Conservation (phyloP, 1,140 invertebrate species). For the Tetramorium alpestre region DNA sequence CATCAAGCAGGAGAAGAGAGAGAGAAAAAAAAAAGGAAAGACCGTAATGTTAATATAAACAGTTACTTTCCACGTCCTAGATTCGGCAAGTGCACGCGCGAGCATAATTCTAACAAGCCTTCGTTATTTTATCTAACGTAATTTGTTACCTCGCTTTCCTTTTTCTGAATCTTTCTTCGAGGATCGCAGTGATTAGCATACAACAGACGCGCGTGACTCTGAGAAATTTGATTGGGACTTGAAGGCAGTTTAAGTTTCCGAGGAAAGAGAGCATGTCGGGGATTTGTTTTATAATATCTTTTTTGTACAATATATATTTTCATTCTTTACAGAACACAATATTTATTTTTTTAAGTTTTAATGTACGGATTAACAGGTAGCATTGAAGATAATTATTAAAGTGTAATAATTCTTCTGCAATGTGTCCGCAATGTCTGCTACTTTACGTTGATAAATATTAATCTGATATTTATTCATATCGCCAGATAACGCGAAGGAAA, state of each 20-base stretch:
- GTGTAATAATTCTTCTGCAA: neutral
- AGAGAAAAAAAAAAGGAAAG: neutral
- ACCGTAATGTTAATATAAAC: slow-evolving; percentile 47
- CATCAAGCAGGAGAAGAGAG: neutral
- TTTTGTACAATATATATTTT: neutral
- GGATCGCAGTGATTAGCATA: neutral
- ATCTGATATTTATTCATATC: slow-evolving; percentile 3
- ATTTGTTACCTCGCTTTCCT: neutral
- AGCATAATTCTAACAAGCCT: neutral
- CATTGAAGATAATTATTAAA: neutral
- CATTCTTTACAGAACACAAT: neutral
- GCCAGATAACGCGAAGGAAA: neutral
- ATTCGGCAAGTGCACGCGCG: slow-evolving; percentile 18
- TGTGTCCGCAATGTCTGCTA: neutral
- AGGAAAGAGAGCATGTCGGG: neutral
- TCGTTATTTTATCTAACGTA: neutral
- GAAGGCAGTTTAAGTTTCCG: neutral
- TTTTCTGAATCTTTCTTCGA: neutral
- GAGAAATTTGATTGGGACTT: neutral
- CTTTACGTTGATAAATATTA: neutral
- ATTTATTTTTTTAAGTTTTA: neutral
- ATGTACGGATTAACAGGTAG: neutral
- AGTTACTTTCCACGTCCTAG: slow-evolving; percentile 37
- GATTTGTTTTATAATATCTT: neutral
- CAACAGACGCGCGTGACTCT: neutral